Evolutionary conservation across 2,888 invertebrate genomes (phyloP).

Genomic region (Tigriopus californicus): DNA sequence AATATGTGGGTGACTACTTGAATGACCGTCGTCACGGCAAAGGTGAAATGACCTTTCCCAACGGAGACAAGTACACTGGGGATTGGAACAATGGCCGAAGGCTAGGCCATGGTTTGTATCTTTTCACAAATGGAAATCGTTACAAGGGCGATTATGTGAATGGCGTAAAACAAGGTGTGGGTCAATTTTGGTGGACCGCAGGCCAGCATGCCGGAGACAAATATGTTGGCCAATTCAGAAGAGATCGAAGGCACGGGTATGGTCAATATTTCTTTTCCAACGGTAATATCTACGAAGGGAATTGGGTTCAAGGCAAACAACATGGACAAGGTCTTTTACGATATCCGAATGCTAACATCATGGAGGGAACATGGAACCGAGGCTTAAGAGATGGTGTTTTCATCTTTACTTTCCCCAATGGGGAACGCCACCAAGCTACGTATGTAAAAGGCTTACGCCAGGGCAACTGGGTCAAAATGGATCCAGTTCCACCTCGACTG

Average conservation of each 20-base stretch:
- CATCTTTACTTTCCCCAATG: slow-evolving; percentile 7
- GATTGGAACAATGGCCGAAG: slow-evolving; percentile 10
- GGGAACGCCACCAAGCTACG: not conserved
- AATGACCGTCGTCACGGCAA: slow-evolving; percentile 4
- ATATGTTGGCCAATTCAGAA: slow-evolving; percentile 5
- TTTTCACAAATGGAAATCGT: slow-evolving; percentile 3
- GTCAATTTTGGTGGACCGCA: slow-evolving; percentile 12
- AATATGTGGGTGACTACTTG: not conserved
- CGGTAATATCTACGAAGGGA: not conserved
- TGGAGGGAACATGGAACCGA: slow-evolving; percentile 7
- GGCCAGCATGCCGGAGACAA: slow-evolving; percentile 8
- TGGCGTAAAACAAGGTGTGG: slow-evolving; percentile 1
- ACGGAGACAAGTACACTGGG: slow-evolving; percentile 12
- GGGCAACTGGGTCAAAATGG: slow-evolving; percentile 11
- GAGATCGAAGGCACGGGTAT: slow-evolving; percentile 8
- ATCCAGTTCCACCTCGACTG: too few relatives aligned
- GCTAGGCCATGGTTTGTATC: slow-evolving; percentile 5
- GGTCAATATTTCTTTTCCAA: slow-evolving; percentile 3
- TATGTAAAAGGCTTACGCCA: not conserved
- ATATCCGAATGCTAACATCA: slow-evolving; percentile 3
- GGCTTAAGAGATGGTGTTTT: not conserved
- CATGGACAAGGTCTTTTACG: not conserved
- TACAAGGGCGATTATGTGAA: slow-evolving; percentile 12
- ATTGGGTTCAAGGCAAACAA: slow-evolving; percentile 7
- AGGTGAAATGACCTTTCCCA: slow-evolving; percentile 15